Base-by-base conservation (phyloP, 1,140 invertebrate genomes). In the Hermatobates lingyangjiaoensis region DNA sequence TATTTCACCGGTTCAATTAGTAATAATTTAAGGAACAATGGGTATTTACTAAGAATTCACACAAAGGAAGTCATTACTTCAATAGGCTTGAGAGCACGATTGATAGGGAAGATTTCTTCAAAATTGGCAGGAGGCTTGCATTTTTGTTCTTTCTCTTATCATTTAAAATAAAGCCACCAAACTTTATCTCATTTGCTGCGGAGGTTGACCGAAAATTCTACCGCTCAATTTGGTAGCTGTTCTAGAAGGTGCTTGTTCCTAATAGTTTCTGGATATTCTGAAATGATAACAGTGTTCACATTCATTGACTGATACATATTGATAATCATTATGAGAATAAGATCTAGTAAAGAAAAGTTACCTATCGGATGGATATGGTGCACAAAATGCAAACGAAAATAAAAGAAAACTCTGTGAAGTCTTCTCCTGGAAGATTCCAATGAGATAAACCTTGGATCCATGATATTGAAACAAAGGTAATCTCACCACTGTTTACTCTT, bases 361-460 rank as follows among this genome's bases (percentile, higher is more conserved):
- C 80, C 71, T 87, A 86, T 74, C 90, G 76, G 55, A 99, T 96
- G 27, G 91, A 96, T 95, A 99, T 99, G n/a, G 96, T 99, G 66
- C 93, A 98, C 15, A 99, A 70, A 63, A 99, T 97, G 65, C 99
- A 99, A 3, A 99, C 73, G 65, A 99, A 99, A 58, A 99, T 97
- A 64, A 99, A 99, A 3, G 91, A 97, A 63, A 95, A 99, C 65
- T 98, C 93, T n/a, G 90, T 94, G 60, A 87, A 97, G 68, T 99
- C 92, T 60, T 95, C 88, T 18, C 95, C 94, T 2, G 86, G 73
- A 27, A 99, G 70, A 70, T 98, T 98, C 58, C 96, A 74, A 64
- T 99, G 96, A 23, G 91, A 96, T 15, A 98, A 70, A 20, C 93
- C 91, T 71, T 98, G 94, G 47, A 99, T 81, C 80, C 89, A 93